These are phyloP conservation scores for Conger conger DNA, from an alignment of 2,113 vertebrate genomes.

Conservation along the genomic window DNA sequence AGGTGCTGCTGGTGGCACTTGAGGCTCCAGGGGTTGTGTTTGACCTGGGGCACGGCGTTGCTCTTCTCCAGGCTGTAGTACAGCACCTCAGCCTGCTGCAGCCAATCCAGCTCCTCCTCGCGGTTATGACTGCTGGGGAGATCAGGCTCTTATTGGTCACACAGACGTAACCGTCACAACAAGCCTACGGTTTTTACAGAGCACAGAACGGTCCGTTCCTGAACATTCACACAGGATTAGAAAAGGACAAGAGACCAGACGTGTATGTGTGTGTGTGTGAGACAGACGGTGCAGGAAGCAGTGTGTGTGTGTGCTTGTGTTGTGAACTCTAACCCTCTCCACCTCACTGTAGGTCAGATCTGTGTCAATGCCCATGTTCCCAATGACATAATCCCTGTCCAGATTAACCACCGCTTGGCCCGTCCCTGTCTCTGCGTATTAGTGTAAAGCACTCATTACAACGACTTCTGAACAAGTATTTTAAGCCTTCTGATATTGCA, in stretches of 20 bases:
- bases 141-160: neutral
- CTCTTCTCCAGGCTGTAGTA: constrained; percentile 93
- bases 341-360: neutral
- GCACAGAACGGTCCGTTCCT: neutral
- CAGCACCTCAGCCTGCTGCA: constrained; percentile 90
- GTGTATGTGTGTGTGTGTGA: too few species aligned
- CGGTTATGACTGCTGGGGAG: constrained; percentile 79
- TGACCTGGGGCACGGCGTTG: constrained; percentile 86
- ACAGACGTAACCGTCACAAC: neutral
- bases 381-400: neutral
- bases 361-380: neutral
- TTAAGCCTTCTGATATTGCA: too few species aligned
- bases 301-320: too few species aligned
- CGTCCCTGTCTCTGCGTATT: too few species aligned
- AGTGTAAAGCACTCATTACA: too few species aligned
- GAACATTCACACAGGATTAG: too few species aligned
- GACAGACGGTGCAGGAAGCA: too few species aligned
- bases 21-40: constrained; percentile 98
- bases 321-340: neutral
- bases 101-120: constrained; percentile 70
- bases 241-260: too few species aligned
- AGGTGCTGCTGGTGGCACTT: constrained; percentile 97
- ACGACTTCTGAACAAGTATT: too few species aligned
- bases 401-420: neutral
- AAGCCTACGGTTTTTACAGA: neutral